phyloP scores from a whole-genome alignment of 2,113 vertebrate genomes.

The Syngnathus scovelli region DNA sequence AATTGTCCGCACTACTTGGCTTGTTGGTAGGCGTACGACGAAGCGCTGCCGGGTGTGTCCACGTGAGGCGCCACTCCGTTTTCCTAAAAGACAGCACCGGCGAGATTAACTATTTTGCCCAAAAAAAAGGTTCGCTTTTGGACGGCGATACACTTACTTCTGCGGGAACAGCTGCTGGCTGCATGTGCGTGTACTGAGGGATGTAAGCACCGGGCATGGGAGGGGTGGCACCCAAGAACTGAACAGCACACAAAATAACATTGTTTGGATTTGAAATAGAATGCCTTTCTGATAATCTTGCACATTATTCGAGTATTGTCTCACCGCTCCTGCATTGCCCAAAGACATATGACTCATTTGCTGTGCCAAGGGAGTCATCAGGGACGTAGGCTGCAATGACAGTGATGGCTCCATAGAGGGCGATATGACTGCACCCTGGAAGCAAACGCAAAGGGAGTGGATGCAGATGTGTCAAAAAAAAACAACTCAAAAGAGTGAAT shows the following conservation, averaged over 20 bases:
- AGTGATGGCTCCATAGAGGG: constrained; percentile 97
- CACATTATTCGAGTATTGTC: background rate
- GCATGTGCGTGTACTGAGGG: constrained; percentile 90
- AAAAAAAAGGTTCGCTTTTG: background rate
- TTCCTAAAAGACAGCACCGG: constrained; percentile 73
- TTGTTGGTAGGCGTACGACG: constrained; percentile 93
- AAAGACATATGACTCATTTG: constrained; percentile 97
- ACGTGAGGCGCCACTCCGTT: constrained; percentile 87
- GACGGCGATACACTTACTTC: constrained; percentile 72
- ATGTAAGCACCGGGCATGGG: constrained; percentile 94
- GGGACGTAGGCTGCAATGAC: constrained; percentile 92
- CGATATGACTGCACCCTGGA: constrained; percentile 91
- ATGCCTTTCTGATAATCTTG: too few relatives aligned
- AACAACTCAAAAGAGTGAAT: background rate
- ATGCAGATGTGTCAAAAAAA: background rate
- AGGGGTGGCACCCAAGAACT: constrained; percentile 92
- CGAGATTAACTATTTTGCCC: too few relatives aligned
- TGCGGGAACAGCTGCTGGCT: constrained; percentile 80
- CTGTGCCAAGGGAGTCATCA: constrained; percentile 91
- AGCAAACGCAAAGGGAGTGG: constrained; percentile 13
- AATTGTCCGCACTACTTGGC: constrained; percentile 85
- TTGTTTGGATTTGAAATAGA: background rate
- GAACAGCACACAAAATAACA: constrained; percentile 27
- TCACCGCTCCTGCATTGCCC: constrained; percentile 86
- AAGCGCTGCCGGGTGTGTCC: constrained; percentile 89